These are phyloP conservation scores for Myrmophylax atrothorax DNA, from an alignment of 2,113 vertebrate species.

Conservation along the genomic window DNA sequence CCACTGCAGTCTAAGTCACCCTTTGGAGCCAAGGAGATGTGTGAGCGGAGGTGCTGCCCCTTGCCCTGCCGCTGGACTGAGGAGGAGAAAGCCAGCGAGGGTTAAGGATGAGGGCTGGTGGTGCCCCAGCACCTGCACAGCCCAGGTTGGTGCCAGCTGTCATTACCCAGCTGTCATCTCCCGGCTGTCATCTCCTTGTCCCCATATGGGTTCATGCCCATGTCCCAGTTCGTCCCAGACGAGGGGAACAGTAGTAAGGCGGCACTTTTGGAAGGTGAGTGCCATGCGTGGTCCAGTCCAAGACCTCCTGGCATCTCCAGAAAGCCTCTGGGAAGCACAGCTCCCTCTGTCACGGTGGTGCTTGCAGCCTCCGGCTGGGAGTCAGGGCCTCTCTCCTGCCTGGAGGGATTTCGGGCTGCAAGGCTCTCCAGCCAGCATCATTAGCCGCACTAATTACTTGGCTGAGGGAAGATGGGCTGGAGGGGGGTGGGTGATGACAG, in stretches of 20 bases:
- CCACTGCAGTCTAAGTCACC: neutral
- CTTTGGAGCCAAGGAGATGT: neutral
- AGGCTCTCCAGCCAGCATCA: neutral
- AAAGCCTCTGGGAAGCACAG: neutral
- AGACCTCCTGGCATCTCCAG: neutral
- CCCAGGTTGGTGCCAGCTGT: neutral
- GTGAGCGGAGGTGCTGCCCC: neutral
- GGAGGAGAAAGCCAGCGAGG: neutral
- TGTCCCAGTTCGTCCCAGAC: neutral
- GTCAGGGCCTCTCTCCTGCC: neutral
- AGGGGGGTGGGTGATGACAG: neutral
- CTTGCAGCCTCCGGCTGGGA: neutral
- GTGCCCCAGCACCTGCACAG: neutral
- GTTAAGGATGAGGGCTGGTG: neutral
- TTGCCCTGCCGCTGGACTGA: neutral
- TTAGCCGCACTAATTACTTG: slow-evolving; percentile 31
- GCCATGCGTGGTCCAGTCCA: accelerated
- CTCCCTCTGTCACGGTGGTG: accelerated
- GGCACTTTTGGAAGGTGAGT: neutral
- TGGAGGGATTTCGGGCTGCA: neutral
- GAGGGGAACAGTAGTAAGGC: neutral
- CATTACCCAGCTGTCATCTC: neutral
- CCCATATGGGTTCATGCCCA: accelerated
- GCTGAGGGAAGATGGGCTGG: neutral
- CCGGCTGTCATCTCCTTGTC: neutral